Percentiles rank a stretch among this genome's conserved stretches.
These are phyloP conservation scores for Phalacrocorax brasilianus DNA, from an alignment of 2,113 vertebrate species.

Conservation along the genomic window DNA sequence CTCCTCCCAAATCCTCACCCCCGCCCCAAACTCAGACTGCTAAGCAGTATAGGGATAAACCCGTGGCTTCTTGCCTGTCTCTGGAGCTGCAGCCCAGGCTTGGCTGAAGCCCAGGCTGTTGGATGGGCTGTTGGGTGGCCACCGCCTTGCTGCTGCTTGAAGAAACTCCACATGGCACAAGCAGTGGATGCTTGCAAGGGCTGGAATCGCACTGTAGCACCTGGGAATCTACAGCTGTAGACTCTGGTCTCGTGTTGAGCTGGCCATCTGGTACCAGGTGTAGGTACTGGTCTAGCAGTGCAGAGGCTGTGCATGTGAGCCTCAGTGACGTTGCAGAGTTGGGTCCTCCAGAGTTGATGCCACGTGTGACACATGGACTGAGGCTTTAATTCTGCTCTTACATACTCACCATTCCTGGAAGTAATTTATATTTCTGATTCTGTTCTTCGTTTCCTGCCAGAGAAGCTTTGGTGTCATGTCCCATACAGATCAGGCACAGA, in stretches of 20 bases:
- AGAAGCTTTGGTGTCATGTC: background rate
- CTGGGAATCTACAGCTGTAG: background rate
- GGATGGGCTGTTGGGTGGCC: background rate
- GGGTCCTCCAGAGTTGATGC: background rate
- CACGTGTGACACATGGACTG: background rate
- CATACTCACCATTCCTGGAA: background rate
- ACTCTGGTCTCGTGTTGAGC: background rate
- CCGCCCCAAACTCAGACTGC: background rate
- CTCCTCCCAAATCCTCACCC: background rate
- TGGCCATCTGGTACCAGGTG: fast-evolving
- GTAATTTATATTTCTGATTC: background rate
- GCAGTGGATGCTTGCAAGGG: background rate
- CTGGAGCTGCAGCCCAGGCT: background rate
- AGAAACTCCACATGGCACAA: background rate
- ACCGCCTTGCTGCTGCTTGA: background rate
- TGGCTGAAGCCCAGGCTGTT: background rate
- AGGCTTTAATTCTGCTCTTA: background rate
- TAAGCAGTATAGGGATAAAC: background rate
- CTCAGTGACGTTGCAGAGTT: fast-evolving
- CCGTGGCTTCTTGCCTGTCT: background rate
- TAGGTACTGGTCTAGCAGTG: background rate
- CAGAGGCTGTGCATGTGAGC: fast-evolving
- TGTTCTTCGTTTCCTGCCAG: background rate
- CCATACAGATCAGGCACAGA: background rate
- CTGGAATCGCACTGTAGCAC: background rate